Conservation (phyloP, 23 tunicate genomes). For the Ciona savignyi region DNA sequence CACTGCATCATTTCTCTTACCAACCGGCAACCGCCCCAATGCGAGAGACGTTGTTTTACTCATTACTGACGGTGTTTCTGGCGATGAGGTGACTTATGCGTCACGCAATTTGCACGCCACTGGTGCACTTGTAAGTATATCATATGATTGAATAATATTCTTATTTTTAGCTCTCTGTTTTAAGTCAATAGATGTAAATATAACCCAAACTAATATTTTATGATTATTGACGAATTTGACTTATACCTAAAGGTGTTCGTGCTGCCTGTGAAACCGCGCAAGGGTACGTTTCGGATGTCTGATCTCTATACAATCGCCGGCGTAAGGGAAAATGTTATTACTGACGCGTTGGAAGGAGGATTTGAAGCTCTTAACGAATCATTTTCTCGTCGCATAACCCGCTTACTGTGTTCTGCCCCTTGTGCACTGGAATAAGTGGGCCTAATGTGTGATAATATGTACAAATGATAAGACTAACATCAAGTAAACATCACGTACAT, state of each 20-base stretch:
- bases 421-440: conserved; percentile 14
- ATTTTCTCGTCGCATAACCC: conserved; percentile 28
- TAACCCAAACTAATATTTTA: too few relatives aligned
- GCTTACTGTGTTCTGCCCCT: conserved; percentile 37
- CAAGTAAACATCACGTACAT: too few relatives aligned
- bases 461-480: neutral
- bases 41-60: conserved; percentile 60
- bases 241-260: conserved; percentile 79
- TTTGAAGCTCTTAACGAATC: conserved; percentile 56
- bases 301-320: conserved; percentile 40
- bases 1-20: conserved; percentile 20
- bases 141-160: too few relatives aligned
- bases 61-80: conserved; percentile 69
- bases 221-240: too few relatives aligned
- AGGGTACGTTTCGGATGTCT: conserved; percentile 26
- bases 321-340: conserved; percentile 20
- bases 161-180: too few relatives aligned
- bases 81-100: conserved; percentile 44
- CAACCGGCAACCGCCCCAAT: conserved; percentile 44
- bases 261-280: conserved; percentile 40
- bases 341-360: conserved; percentile 55
- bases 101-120: conserved; percentile 20
- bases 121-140: conserved; percentile 59
- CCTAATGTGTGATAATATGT: neutral
- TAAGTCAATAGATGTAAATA: too few relatives aligned